Conservation (phyloP, 2,113 vertebrate genomes). For the Cnemophilus loriae region DNA sequence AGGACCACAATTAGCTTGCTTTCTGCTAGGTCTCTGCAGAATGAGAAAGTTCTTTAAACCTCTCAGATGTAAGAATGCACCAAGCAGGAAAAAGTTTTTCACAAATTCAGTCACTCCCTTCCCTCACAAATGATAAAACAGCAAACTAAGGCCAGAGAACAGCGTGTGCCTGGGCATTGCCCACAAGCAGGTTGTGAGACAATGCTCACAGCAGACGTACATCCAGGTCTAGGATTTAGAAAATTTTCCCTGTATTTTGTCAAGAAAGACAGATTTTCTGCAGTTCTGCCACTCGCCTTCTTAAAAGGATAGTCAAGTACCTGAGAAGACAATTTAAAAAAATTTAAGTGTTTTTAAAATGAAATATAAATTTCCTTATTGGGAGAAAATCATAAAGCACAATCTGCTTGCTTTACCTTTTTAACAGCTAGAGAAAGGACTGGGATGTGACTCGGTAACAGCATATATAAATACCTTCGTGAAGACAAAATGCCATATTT, state of each 20-base stretch:
- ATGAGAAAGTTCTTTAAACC: not conserved
- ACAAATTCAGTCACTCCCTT: not conserved
- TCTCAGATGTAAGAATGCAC: not conserved
- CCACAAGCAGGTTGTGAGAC: fast-evolving
- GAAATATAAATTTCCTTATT: not conserved
- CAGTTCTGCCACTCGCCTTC: not conserved
- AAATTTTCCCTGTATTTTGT: not conserved
- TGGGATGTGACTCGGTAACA: not conserved
- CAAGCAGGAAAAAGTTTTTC: not conserved
- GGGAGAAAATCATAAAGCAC: not conserved
- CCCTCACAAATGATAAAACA: not conserved
- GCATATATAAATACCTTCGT: not conserved
- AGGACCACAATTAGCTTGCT: not conserved
- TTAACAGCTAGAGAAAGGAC: not conserved
- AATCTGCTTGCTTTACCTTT: not conserved
- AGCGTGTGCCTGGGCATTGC: fast-evolving
- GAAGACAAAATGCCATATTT: not conserved
- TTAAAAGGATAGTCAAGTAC: not conserved
- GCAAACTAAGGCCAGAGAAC: not conserved
- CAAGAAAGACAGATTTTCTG: not conserved
- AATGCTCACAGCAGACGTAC: not conserved
- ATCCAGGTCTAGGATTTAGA: not conserved
- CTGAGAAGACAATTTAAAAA: not conserved
- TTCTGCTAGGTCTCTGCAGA: not conserved
- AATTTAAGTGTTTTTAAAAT: not conserved